Evolutionary conservation across 30 jellyfish, hydroid and myxozoan genomes (phyloP).

Genomic region (Chironex yamaguchii): DNA sequence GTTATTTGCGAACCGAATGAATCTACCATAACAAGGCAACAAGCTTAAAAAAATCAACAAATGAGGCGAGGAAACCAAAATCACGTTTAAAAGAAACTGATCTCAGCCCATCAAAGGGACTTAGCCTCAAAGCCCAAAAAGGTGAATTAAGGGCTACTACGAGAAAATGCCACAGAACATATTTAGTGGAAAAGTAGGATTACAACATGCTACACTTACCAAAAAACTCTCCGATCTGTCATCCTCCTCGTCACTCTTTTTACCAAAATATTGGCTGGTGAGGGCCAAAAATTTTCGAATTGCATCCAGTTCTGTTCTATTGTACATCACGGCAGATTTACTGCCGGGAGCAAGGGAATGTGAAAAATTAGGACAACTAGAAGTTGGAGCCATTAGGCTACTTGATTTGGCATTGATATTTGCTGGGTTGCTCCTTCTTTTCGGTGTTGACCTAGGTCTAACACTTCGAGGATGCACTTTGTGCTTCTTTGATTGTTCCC

Average conservation of each 20-base stretch:
- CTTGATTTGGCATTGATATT: constrained; percentile 4
- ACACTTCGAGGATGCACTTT: constrained; percentile 28
- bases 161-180: not conserved
- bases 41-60: too few relatives aligned
- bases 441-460: constrained; percentile 13
- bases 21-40: too few relatives aligned
- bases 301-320: constrained; percentile 70
- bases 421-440: constrained; percentile 64
- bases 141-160: not conserved
- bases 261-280: constrained; percentile 69
- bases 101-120: too few relatives aligned
- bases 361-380: constrained; percentile 72
- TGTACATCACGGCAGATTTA: constrained; percentile 7
- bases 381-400: constrained; percentile 6
- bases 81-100: too few relatives aligned
- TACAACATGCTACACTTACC: not conserved
- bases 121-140: not conserved
- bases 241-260: not conserved
- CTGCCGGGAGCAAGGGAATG: constrained; percentile 8
- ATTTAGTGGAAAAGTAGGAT: constrained; percentile 33
- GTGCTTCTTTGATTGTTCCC: constrained; percentile 21
- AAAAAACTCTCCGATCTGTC: constrained; percentile 31
- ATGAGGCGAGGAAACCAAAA: too few relatives aligned
- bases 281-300: constrained; percentile 68
- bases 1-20: too few relatives aligned